These are phyloP conservation scores for Lepidonotus clava DNA, from an alignment of 2,888 invertebrate species.

Conservation along the genomic window DNA sequence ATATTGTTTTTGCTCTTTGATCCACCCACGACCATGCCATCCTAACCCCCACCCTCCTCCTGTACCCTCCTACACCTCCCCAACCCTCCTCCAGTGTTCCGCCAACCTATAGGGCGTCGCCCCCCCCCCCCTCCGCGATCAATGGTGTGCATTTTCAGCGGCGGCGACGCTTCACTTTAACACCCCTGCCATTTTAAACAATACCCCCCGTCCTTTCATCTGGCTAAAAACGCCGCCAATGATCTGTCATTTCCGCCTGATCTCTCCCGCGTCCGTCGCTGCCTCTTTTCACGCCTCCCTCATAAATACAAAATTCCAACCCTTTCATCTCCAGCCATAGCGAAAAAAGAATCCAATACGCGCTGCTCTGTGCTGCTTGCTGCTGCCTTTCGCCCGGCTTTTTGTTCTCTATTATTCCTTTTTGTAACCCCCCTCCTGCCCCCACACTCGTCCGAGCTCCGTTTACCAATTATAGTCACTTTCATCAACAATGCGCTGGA, in stretches of 20 bases:
- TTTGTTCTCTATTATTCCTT: constrained; percentile 36
- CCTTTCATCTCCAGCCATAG: constrained; percentile 33
- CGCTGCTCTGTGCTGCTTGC: not conserved
- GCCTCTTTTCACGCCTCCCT: constrained; percentile 48
- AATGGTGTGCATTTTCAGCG: constrained; percentile 30
- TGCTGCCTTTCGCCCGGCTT: not conserved
- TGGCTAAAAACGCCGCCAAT: constrained; percentile 15
- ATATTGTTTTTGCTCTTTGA: too few species aligned
- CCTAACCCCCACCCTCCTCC: not conserved
- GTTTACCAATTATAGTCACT: constrained; percentile 38
- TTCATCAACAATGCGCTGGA: constrained; percentile 8
- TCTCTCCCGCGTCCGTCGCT: constrained; percentile 18
- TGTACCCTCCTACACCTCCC: not conserved
- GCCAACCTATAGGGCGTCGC: too few species aligned
- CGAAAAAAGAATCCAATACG: constrained; percentile 21
- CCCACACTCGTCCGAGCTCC: constrained; percentile 9
- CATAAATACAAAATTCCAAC: constrained; percentile 36
- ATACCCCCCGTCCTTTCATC: constrained; percentile 41
- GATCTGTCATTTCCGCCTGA: constrained; percentile 52
- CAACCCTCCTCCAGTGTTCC: too few species aligned
- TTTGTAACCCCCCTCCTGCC: not conserved
- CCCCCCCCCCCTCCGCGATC: not conserved
- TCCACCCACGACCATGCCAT: not conserved
- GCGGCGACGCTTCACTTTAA: constrained; percentile 30
- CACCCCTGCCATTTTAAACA: constrained; percentile 50